Evolutionary conservation across 2,113 vertebrate genomes (phyloP), one percentile per base, ranked within the genome.

Genomic region (Aythya baeri): DNA sequence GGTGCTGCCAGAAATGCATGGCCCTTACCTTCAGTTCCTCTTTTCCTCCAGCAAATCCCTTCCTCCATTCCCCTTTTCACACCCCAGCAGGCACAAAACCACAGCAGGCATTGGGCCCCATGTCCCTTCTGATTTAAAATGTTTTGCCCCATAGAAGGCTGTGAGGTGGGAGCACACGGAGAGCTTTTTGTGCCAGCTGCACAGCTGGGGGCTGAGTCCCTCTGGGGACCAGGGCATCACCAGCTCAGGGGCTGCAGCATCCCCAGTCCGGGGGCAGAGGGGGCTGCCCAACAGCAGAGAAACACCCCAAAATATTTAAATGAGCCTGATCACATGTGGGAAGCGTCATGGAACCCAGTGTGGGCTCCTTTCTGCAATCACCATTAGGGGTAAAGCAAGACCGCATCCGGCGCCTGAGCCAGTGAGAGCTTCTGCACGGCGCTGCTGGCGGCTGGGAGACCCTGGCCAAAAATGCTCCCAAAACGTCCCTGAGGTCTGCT

Each of bases 301-400:
- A 81, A 67, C 88, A 62, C 86, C 89, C 44, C 9, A 57, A 62
- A 43, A 7, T 85, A 84, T 94, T 87, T 26, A 94, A 96, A 95
- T 72, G 71, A 94, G 44, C 25, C 27, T 1, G 2, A 1, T 52
- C 61, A 26, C 7, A 21, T 44, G 4, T 41, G 7, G 58, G 44
- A 55, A 65, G 55, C 57, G 34, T 83, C 94, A 88, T 9, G 68
- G 80, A 88, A 88, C 92, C 58, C 72, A 1, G 0, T 3, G 88
- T 84, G 84, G 88, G 86, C 83, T 93, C 26, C 1, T 41, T 22
- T 27, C 32, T 57, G 75, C 79, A 79, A 25, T 57, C 4, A 0
- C 31, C 52, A 18, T 3, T 1, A 23, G 5, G 61, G 21, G 66
- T 0, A 57, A 59, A 88, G 66, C 1, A 3, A 7, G 79, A 94